Evolutionary conservation across 2,888 invertebrate species (phyloP), one percentile per base, ranked within the genome.

Genomic region (Polietes domitor): DNA sequence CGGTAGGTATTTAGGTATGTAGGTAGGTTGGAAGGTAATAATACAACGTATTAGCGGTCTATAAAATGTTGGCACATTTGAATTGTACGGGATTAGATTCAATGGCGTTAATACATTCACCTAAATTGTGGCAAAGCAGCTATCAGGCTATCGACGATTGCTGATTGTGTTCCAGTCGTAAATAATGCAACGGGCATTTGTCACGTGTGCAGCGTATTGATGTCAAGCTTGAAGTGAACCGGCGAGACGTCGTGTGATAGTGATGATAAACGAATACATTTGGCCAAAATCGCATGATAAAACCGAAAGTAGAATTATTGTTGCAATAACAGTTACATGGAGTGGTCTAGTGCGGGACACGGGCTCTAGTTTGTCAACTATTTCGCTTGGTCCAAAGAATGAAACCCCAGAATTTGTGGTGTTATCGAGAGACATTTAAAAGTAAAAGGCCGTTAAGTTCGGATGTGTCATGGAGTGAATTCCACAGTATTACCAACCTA

Each of bases 101-200:
- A 43, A 68, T 68, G 68, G 17, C 10, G 28, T 37, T 10, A 65
- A 61, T 61, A n/a, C 61, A 61, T 61, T 32, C 61, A 61, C 24
- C 12, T n/a, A 61, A 28, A 28, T 28, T 28, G 28, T n/a, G 15
- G 61, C 28, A n/a, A 6, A 21, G 32, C 47, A 47, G n/a, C n/a
- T n/a, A n/a, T n/a, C n/a, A 3, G 37, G 53, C 24, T 10, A 47
- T 47, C 47, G 15, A n/a, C 47, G 47, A 47, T 47, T 12, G n/a
- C 6, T 12, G 4, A 6, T n/a, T 47, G n/a, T 17, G n/a, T n/a
- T n/a, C n/a, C n/a, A 6, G 26, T 17, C 61, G 32, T 61, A 61
- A 61, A 61, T 61, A 61, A 28, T 61, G 61, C 61, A 61, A 5
- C 7, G 61, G 61, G 61, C 9, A 28, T 61, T 61, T 61, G 61